Conservation (phyloP, 2,888 invertebrate species). For the Hypercompe scribonia region DNA sequence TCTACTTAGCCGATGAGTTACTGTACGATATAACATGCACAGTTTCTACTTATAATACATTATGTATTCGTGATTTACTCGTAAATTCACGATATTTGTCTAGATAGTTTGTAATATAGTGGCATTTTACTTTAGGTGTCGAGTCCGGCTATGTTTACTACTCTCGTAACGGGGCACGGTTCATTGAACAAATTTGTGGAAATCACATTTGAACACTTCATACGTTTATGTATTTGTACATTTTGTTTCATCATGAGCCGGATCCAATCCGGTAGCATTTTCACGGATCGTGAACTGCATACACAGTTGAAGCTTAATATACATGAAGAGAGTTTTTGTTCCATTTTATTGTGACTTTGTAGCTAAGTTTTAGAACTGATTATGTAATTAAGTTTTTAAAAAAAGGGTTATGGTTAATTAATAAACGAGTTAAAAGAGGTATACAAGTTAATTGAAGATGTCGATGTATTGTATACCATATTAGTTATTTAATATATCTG, state of each 20-base stretch:
- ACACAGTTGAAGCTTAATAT: conserved; percentile 54
- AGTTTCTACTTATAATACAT: no score
- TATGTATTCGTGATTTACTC: conserved; percentile 21
- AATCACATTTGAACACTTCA: conserved; percentile 66
- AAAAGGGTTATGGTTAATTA: conserved; percentile 55
- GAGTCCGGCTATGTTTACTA: conserved; percentile 56
- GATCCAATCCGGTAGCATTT: conserved; percentile 54
- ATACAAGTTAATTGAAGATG: no score
- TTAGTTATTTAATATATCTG: neutral
- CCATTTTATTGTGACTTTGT: conserved; percentile 46
- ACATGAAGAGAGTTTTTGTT: conserved; percentile 48
- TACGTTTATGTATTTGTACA: conserved; percentile 58
- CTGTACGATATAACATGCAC: no score
- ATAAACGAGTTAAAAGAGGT: conserved; percentile 36
- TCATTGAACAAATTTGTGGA: conserved; percentile 72
- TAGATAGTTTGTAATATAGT: conserved; percentile 34
- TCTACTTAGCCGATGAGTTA: no score
- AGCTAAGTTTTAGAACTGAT: conserved; percentile 45
- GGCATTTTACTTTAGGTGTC: conserved; percentile 55
- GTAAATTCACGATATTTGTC: conserved; percentile 21
- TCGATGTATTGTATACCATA: no score
- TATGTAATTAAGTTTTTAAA: no score
- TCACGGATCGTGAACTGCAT: conserved; percentile 55
- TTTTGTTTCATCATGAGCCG: conserved; percentile 62
- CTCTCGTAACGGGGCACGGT: conserved; percentile 58